Percentiles rank a stretch among this genome's conserved stretches.
Conservation (phyloP, 2,113 vertebrate genomes). For the Origma solitaria region DNA sequence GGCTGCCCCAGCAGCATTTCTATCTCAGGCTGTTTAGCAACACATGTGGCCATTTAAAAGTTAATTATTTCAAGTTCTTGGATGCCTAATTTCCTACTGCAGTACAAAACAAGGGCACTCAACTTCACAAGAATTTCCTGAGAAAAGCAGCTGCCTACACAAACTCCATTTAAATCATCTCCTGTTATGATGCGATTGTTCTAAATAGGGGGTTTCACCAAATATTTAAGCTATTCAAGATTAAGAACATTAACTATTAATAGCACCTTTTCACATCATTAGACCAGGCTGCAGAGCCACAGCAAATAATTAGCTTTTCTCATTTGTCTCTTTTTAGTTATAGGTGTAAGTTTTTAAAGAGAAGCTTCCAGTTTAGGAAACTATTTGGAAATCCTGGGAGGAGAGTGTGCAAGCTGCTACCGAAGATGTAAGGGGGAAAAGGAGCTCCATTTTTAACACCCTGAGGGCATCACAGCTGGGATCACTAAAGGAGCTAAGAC, state of each 20-base stretch:
- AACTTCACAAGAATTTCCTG: constrained; percentile 18
- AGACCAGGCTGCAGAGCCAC: background rate
- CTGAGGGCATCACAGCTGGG: background rate
- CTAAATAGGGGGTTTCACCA: background rate
- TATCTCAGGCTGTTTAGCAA: background rate
- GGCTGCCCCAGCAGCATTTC: background rate
- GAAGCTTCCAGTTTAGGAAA: background rate
- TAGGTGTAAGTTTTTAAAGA: background rate
- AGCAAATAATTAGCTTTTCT: background rate
- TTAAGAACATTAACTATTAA: background rate
- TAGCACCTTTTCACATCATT: background rate
- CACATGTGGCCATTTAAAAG: background rate
- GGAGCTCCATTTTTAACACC: background rate
- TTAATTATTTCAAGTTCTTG: background rate
- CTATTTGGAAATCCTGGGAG: background rate
- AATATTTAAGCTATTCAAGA: background rate
- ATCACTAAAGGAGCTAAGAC: background rate
- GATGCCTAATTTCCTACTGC: background rate
- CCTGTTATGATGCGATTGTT: background rate
- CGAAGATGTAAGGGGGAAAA: background rate
- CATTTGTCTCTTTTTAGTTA: background rate
- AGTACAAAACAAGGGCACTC: background rate
- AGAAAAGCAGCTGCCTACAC: constrained; percentile 16
- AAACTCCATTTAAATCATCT: background rate
- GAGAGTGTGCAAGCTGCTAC: background rate